phyloP scores from a whole-genome alignment of 2,888 invertebrate species.

The Petrolisthes manimaculis region DNA sequence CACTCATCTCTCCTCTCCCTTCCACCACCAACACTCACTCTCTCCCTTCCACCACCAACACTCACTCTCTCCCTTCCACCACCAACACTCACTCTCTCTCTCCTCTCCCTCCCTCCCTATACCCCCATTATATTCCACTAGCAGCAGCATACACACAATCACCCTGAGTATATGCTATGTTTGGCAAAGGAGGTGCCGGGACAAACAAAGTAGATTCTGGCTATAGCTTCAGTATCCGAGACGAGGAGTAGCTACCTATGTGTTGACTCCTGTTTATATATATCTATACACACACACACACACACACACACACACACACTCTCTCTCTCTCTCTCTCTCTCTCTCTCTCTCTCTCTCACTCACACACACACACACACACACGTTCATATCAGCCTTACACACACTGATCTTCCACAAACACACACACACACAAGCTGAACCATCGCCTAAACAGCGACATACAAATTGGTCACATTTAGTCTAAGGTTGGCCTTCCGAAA shows the following conservation, averaged over 20 bases:
- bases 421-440: constrained; percentile 14
- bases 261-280: too few species aligned
- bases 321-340: constrained; percentile 1
- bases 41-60: too few species aligned
- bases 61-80: too few species aligned
- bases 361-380: constrained; percentile 2
- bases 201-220: too few species aligned
- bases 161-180: too few species aligned
- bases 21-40: too few species aligned
- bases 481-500: too few species aligned
- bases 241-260: too few species aligned
- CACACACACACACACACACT: neutral
- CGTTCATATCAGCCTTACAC: neutral
- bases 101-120: constrained; percentile 14
- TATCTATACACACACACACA: neutral
- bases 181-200: too few species aligned
- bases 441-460: neutral
- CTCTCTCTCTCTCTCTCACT: neutral
- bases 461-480: neutral
- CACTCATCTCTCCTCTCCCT: too few species aligned
- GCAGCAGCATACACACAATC: neutral
- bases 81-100: neutral
- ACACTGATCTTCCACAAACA: neutral
- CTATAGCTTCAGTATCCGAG: too few species aligned
- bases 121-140: neutral